These are phyloP conservation scores for Apomyelois bistriatella DNA, from an alignment of 2,888 invertebrate genomes.

Conservation along the genomic window DNA sequence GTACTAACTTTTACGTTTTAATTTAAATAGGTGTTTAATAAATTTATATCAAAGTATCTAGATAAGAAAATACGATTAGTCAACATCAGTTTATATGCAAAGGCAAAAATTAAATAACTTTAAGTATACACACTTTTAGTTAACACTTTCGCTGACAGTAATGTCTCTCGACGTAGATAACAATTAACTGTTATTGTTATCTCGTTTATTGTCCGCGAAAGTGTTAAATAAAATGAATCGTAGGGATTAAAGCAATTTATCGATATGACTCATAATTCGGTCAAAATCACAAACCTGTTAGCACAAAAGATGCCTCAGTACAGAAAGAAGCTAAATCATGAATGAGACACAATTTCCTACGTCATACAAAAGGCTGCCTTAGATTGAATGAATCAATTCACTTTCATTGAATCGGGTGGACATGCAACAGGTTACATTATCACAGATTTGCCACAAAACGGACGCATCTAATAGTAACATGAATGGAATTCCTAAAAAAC, in stretches of 20 bases:
- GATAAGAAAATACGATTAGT: too few relatives aligned
- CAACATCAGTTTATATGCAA: too few relatives aligned
- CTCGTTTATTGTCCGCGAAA: too few relatives aligned
- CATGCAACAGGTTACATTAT: constrained; percentile 70
- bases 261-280: background rate
- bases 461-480: constrained; percentile 67
- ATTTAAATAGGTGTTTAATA: too few relatives aligned
- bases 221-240: too few relatives aligned
- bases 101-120: too few relatives aligned
- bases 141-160: too few relatives aligned
- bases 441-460: constrained; percentile 63
- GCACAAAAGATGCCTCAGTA: background rate
- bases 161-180: too few relatives aligned
- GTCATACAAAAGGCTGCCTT: constrained; percentile 14
- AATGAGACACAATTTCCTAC: constrained; percentile 8
- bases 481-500: constrained; percentile 77
- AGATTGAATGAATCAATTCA: constrained; percentile 38
- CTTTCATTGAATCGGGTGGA: constrained; percentile 42
- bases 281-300: constrained; percentile 8
- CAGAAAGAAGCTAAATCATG: background rate
- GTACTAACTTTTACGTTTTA: too few relatives aligned
- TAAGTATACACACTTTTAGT: too few relatives aligned
- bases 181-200: too few relatives aligned
- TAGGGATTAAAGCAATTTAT: background rate
- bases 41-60: too few relatives aligned